Percentiles rank a stretch among this genome's conserved stretches.
Evolutionary conservation across 2,113 vertebrate species (phyloP).

Genomic region (Coptodon bakossiorum): DNA sequence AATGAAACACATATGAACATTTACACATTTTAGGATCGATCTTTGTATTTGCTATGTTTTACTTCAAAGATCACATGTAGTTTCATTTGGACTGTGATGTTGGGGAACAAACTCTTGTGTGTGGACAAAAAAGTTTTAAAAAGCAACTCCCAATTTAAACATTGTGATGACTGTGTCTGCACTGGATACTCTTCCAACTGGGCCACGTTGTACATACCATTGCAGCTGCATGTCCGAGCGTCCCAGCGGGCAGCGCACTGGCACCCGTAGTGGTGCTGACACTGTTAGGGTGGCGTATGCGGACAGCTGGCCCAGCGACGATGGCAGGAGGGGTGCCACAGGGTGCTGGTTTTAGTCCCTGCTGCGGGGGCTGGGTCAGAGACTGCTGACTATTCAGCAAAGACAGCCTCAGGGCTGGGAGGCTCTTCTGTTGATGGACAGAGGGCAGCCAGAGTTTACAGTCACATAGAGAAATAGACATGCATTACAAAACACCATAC

Average conservation of each 20-base stretch:
- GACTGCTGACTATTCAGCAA: constrained; percentile 81
- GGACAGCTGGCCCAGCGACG: constrained; percentile 69
- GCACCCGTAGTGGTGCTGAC: constrained; percentile 61
- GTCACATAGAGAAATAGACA: constrained; percentile 15
- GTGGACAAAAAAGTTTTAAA: background rate
- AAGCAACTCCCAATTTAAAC: background rate
- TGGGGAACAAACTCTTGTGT: background rate
- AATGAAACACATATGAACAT: background rate
- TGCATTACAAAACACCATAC: background rate
- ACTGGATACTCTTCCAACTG: background rate
- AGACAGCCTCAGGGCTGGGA: constrained; percentile 82
- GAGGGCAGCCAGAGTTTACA: constrained; percentile 24
- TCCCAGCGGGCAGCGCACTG: constrained; percentile 39
- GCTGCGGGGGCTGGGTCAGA: constrained; percentile 71
- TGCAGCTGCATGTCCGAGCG: constrained; percentile 68
- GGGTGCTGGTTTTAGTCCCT: constrained; percentile 67
- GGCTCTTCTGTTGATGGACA: constrained; percentile 78
- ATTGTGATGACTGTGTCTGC: background rate
- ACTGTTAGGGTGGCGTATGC: constrained; percentile 79
- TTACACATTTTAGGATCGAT: accelerated
- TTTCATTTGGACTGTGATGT: background rate
- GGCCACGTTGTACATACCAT: constrained; percentile 67
- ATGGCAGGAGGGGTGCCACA: constrained; percentile 65
- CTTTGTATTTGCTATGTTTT: background rate
- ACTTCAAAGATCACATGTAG: background rate